Evolutionary conservation across 2,888 invertebrate species (phyloP).

Genomic region (Sminthurinus aureus): DNA sequence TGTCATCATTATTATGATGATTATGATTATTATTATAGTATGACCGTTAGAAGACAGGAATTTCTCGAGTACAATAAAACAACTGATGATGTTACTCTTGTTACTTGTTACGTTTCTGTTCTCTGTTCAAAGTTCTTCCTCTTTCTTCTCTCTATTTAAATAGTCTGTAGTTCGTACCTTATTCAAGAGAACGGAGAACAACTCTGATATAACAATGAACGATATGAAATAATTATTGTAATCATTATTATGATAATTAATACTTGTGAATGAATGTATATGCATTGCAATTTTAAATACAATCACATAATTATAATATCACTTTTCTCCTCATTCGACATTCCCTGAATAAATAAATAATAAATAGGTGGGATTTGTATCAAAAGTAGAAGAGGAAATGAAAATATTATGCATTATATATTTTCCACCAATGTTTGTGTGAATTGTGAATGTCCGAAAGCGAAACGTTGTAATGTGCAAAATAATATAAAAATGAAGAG

Average conservation of each 20-base stretch:
- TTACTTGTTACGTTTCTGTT: neutral
- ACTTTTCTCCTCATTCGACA: neutral
- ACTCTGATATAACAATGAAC: neutral
- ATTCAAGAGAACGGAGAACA: no score
- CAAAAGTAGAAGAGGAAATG: neutral
- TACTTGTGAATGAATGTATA: no score
- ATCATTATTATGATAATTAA: neutral
- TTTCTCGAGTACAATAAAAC: neutral
- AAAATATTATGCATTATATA: neutral
- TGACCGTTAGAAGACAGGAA: neutral
- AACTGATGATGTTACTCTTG: no score
- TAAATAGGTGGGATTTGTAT: neutral
- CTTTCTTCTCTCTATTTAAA: neutral
- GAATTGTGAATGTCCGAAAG: neutral
- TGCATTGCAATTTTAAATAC: no score
- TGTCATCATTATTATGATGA: no score
- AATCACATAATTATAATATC: no score
- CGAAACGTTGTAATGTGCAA: neutral
- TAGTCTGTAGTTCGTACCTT: neutral
- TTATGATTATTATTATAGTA: no score
- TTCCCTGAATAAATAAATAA: neutral
- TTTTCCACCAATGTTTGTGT: neutral
- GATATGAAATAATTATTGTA: neutral
- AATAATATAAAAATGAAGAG: neutral
- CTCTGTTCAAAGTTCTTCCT: neutral